Base-by-base conservation (phyloP, 2,797 vertebrate genomes). In the Thripadectes ignobilis region DNA sequence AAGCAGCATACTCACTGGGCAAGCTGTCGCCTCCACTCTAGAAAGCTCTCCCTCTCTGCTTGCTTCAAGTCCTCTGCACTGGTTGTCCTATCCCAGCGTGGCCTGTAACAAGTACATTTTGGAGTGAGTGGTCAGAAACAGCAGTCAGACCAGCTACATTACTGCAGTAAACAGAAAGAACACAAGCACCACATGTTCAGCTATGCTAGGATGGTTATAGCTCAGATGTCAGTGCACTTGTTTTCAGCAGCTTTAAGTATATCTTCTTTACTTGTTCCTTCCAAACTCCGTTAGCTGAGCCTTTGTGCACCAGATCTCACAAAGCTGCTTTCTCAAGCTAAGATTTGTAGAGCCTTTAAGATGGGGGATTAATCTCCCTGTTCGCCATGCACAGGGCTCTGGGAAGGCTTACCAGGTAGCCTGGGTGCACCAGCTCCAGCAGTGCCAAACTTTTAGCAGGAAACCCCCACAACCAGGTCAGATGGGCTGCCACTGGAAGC, bases 1-100 rank as follows among this genome's bases (percentile, higher is more conserved):
- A 77, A 75, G 36, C 14, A 26, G 48, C 73, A 90, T 81, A 96
- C 98, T 97, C 96, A 99, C 99, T 96, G 71, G 68, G 98, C 99
- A 89, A 99, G 98, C 45, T 98, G 98, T 79, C 99, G 98, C 81
- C 99, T 99, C 99, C 99, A 99, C 80, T 98, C 96, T 4, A 99
- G 98, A 96, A 99, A 99, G 93, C 96, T 98, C 59, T 99, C 99
- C 86, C 98, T 98, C 97, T 99, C 99, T 9, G 98, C 97, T 85
- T 98, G 98, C 78, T 98, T 98, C 87, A 99, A 98, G 34, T 96
- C 97, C 23, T 99, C 99, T 6, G 99, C 83, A 34, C 98, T 99
- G 59, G 99, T 99, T 84, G 95, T 98, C 94, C 98, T 98, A 95
- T 99, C 98, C 99, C 99, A 99, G 2, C 61, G 72, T 6, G 99